Evolutionary conservation across 2,888 invertebrate species (phyloP), one percentile per base, ranked within the genome.

Genomic region (Eremobia ochroleuca): DNA sequence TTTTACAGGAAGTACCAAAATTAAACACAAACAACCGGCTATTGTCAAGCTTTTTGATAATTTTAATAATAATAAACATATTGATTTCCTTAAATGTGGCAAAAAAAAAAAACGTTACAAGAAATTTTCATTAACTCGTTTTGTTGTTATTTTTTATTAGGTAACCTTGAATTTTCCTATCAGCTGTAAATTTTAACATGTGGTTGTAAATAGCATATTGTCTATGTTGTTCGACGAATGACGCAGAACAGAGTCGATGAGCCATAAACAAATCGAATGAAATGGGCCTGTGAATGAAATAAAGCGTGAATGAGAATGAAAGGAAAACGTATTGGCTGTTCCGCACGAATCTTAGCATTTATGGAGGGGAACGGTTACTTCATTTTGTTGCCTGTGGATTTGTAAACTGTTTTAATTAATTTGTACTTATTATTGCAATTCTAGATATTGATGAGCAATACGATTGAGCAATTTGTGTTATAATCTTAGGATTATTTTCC

Each of bases 1-100:
- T 83, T 88, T 77, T 81, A 76, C 73, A 89, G 89, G 89, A 88
- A 89, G 86, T 80, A 75, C 82, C 79, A 49, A 76, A 76, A 79
- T 62, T 46, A 76, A 81, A 68, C 37, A 72, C 40, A 87, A 75
- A 82, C 75, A 84, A 80, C 75, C 43, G 59, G 59, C 77, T 62
- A 80, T 76, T 83, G 76, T 81, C 21, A 70, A 40, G 28, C 66
- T 67, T 78, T 71, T 73, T 55, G 62, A 37, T 73, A 62, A 69
- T 72, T 80, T 67, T 61, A 73, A 73, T 72, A 69, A 61, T 49
- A 69, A 72, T 31, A 70, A 64, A 64, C 40, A 68, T 21, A 55
- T 43, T 55, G 80, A 78, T 78, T 83, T 81, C 73, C 55, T 67
- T 65, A 75, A 87, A 83, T 75, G 76, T 52, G 11, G 31, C 55